Evolutionary conservation across 2,113 vertebrate genomes (phyloP).

Genomic region (Heloderma charlesbogerti): DNA sequence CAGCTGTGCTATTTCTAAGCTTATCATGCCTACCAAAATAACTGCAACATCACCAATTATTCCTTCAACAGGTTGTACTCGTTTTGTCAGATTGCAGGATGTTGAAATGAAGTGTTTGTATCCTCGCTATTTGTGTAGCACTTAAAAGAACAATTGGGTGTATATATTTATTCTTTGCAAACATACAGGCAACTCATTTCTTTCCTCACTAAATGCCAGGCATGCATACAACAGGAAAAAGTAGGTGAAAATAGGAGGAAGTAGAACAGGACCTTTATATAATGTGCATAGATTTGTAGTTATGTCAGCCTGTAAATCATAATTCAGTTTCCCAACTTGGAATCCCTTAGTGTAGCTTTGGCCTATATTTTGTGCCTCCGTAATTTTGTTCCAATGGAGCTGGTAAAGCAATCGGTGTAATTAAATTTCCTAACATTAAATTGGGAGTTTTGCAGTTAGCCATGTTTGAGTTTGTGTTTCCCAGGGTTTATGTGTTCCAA

Average conservation of each 20-base stretch:
- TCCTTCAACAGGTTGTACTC: too few relatives aligned
- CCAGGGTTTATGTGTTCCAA: neutral
- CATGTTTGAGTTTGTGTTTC: neutral
- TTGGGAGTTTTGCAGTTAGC: neutral
- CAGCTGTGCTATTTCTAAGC: too few relatives aligned
- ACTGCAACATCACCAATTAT: too few relatives aligned
- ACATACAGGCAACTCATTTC: neutral
- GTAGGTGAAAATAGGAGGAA: neutral
- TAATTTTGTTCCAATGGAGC: neutral
- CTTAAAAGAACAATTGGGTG: neutral
- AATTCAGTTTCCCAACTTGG: neutral
- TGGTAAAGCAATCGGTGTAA: neutral
- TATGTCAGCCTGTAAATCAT: neutral
- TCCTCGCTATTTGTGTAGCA: neutral
- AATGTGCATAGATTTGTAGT: neutral
- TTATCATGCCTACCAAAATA: too few relatives aligned
- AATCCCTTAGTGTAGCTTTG: neutral
- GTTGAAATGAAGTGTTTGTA: too few relatives aligned
- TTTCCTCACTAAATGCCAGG: neutral
- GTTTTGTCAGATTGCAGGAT: too few relatives aligned
- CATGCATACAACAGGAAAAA: neutral
- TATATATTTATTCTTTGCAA: too few relatives aligned
- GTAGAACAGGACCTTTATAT: neutral
- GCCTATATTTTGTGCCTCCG: neutral
- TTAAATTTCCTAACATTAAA: neutral